Percentiles rank a stretch among this genome's conserved stretches.
Evolutionary conservation across 2,888 invertebrate genomes (phyloP).

Genomic region (Uropetala carovei): DNA sequence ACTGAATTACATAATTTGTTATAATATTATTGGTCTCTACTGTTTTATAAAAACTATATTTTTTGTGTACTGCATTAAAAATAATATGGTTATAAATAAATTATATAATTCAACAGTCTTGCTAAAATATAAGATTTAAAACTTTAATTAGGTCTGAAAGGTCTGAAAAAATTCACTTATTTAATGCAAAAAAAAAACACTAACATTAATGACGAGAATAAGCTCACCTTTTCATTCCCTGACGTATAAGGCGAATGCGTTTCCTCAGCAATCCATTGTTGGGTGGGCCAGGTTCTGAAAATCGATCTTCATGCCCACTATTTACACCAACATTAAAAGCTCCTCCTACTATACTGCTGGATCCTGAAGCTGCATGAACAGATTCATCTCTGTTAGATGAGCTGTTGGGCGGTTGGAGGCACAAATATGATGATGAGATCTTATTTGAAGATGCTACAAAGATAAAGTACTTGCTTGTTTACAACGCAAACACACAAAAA

Average conservation of each 20-base stretch:
- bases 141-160: background rate
- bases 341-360: slow-evolving; percentile 42
- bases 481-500: background rate
- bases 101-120: no score
- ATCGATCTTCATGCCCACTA: slow-evolving; percentile 51
- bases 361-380: slow-evolving; percentile 19
- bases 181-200: no score
- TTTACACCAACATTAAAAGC: slow-evolving; percentile 12
- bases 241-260: slow-evolving; percentile 90
- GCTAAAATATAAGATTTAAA: background rate
- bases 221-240: slow-evolving; percentile 87
- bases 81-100: no score
- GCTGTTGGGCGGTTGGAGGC: slow-evolving; percentile 70
- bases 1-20: no score
- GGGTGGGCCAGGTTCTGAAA: slow-evolving; percentile 77
- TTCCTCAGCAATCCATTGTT: slow-evolving; percentile 91
- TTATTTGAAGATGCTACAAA: slow-evolving; percentile 68
- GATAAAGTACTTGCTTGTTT: slow-evolving; percentile 40
- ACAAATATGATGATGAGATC: slow-evolving; percentile 67
- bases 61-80: no score
- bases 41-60: no score
- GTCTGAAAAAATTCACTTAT: background rate
- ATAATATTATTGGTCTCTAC: no score
- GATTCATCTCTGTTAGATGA: slow-evolving; percentile 60
- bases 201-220: background rate